These are phyloP conservation scores for Lumbricus terrestris DNA, from an alignment of 2,888 invertebrate species.

Conservation along the genomic window DNA sequence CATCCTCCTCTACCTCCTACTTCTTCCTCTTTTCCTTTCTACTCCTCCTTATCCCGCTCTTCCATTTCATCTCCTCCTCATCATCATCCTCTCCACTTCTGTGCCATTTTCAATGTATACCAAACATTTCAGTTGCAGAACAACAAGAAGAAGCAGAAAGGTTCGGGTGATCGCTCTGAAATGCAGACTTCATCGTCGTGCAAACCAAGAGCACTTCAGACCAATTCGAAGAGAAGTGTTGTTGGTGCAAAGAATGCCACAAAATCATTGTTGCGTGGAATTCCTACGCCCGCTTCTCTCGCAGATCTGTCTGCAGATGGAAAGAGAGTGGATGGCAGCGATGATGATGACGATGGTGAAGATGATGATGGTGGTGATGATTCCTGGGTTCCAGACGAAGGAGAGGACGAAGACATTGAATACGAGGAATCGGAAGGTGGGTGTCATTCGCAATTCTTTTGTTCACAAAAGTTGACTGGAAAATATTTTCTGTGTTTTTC, in stretches of 20 bases:
- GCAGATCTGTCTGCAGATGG: not conserved
- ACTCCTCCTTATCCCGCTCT: no score
- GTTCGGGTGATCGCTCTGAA: not conserved
- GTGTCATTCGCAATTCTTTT: not conserved
- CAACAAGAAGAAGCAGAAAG: not conserved
- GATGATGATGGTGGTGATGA: slow-evolving; percentile 18
- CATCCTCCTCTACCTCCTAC: no score
- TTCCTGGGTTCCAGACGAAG: not conserved
- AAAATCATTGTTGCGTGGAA: not conserved
- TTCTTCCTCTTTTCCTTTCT: no score
- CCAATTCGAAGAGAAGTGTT: not conserved
- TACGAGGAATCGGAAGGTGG: not conserved
- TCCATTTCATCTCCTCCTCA: no score
- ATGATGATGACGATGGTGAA: slow-evolving; percentile 17
- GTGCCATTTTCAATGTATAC: no score
- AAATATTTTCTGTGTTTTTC: no score
- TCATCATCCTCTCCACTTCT: no score
- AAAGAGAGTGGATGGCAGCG: not conserved
- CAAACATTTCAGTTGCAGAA: not conserved
- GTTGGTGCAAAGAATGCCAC: not conserved
- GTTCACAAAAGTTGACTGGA: not conserved
- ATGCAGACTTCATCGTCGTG: not conserved
- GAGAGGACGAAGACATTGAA: not conserved
- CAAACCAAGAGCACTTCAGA: not conserved
- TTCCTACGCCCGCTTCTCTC: not conserved